Percentiles rank a stretch among this genome's conserved stretches.
These are phyloP conservation scores for Diaphora mendica DNA, from an alignment of 2,888 invertebrate genomes.

Conservation along the genomic window DNA sequence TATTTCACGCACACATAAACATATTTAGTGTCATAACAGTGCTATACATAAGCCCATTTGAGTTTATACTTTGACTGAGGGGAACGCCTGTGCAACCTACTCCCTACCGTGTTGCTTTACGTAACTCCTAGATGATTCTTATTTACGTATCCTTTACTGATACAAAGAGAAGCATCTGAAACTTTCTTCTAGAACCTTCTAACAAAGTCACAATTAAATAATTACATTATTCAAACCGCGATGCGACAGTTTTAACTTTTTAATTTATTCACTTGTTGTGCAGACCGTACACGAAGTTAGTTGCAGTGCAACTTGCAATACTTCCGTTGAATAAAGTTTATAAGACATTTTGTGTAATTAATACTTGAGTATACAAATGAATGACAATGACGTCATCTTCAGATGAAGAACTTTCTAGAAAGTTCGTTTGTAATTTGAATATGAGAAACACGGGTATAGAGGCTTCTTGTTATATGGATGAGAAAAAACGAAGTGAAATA, in stretches of 20 bases:
- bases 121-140: neutral
- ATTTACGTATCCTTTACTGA: neutral
- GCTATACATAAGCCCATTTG: too few relatives aligned
- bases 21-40: too few relatives aligned
- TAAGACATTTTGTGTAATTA: conserved; percentile 38
- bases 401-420: neutral
- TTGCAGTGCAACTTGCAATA: conserved; percentile 19
- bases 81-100: too few relatives aligned
- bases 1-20: too few relatives aligned
- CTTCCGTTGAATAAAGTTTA: conserved; percentile 26
- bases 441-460: neutral
- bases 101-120: too few relatives aligned
- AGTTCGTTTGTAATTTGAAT: neutral
- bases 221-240: conserved; percentile 4
- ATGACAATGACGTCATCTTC: conserved; percentile 3
- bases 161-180: neutral
- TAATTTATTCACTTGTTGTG: conserved; percentile 39
- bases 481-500: too few relatives aligned
- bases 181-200: conserved; percentile 2
- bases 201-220: neutral
- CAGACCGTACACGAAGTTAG: conserved; percentile 30
- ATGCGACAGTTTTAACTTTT: conserved; percentile 29
- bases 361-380: conserved; percentile 24
- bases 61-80: too few relatives aligned
- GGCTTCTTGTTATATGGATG: too few relatives aligned